Base-by-base conservation (phyloP, 1,140 invertebrate species). In the Stenopsyche tienmushanensis region DNA sequence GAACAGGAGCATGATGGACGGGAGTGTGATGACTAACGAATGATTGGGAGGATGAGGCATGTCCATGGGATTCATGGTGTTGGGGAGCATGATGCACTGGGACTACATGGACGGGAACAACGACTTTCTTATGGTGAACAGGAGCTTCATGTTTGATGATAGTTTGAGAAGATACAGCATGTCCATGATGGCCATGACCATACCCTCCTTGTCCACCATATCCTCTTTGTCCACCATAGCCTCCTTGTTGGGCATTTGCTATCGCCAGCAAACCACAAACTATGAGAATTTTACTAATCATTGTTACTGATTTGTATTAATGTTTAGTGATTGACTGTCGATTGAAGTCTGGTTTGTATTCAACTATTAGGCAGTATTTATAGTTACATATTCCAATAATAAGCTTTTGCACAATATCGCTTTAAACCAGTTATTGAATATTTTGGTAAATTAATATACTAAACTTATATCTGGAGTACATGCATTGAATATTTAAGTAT, bases 91-190 rank as follows among this genome's bases (percentile, higher is more conserved):
- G 18, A 73, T 62, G 49, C 72, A 73, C 25, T 76, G 75, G 66
- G 74, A 74, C 9, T 71, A 73, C 1, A n/a, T n/a, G n/a, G 8
- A 77, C 74, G 62, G 76, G 74, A 15, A 72, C 71, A 3, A 73
- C 62, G 1, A 26, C 23, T 5, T 39, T 18, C 24, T 57, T 54
- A 15, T 53, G 49, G 18, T 78, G 77, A 9, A 73, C 74, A 0
- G 78, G 78, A 0, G 75, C 69, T 41, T 81, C 77, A 26, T 81
- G 78, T 52, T 77, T 77, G 13, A 80, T 73, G 71, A 81, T 77
- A 72, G 75, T 79, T 58, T 81, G 79, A 9, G 78, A n/a, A 81
- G 79, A 81, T 17, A 80, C 75, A 2, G 79, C 79, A 24, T 69
- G 66, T n/a, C n/a, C n/a, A n/a, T n/a, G n/a, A n/a, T n/a, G n/a